A percentile compares a stretch with the other conserved stretches of the same genome.
Evolutionary conservation across 2,113 vertebrate species (phyloP).

Genomic region (Spea multiplicata): DNA sequence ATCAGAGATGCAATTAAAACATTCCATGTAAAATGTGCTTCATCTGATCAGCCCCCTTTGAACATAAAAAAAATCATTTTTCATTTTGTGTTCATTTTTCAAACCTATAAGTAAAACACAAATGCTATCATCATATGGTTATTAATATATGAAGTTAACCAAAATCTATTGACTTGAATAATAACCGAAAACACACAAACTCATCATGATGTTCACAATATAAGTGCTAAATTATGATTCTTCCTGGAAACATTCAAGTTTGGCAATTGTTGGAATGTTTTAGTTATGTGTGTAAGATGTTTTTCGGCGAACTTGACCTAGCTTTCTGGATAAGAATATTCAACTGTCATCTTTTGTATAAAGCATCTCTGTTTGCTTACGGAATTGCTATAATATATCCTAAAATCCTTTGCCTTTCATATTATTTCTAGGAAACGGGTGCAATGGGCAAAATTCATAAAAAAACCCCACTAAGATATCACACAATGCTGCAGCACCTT

Average conservation of each 20-base stretch:
- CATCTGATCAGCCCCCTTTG: too few species aligned
- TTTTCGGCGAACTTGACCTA: conserved; percentile 37
- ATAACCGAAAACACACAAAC: not conserved
- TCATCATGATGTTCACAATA: not conserved
- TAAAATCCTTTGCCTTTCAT: not conserved
- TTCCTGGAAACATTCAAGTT: conserved; percentile 29
- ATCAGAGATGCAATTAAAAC: too few species aligned
- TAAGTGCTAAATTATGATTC: conserved; percentile 22
- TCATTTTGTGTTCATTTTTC: not conserved
- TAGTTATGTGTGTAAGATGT: conserved; percentile 39
- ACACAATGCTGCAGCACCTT: too few species aligned
- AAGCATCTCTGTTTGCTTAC: not conserved
- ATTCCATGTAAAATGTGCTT: too few species aligned
- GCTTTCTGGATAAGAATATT: conserved; percentile 27
- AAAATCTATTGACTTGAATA: not conserved
- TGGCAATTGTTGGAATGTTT: conserved; percentile 36
- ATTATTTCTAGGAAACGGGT: too few species aligned
- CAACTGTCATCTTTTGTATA: conserved; percentile 33
- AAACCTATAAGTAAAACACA: not conserved
- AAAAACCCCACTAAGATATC: too few species aligned
- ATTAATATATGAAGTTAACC: not conserved
- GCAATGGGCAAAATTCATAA: too few species aligned
- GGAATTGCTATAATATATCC: conserved; percentile 12
- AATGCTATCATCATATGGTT: not conserved
- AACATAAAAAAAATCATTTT: too few species aligned